phyloP scores from a whole-genome alignment of 2,888 invertebrate genomes.

The Cybosia mesomella region DNA sequence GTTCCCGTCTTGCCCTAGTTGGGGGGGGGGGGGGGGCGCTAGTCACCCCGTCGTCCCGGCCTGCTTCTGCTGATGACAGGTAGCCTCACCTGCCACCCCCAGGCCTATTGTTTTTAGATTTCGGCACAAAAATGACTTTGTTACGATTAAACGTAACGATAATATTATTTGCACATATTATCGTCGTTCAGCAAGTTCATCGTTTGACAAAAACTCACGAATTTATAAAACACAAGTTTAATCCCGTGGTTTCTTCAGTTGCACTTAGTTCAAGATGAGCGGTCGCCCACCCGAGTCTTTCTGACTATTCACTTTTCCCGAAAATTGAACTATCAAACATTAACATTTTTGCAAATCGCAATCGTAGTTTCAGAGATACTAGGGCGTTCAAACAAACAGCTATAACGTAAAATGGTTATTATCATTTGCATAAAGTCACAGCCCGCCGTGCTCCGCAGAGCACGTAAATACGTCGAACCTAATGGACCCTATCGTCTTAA shows the following conservation, averaged over 20 bases:
- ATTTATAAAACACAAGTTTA: too few species aligned
- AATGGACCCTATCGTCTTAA: slow-evolving; percentile 1
- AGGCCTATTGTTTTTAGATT: too few species aligned
- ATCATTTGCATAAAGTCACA: slow-evolving; percentile 4
- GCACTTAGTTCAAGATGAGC: neutral
- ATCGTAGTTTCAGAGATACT: neutral
- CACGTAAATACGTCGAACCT: neutral
- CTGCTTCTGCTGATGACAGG: too few species aligned
- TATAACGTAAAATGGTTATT: neutral
- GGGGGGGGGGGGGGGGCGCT: too few species aligned
- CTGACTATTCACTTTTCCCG: neutral
- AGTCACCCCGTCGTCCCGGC: too few species aligned
- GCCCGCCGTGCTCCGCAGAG: neutral
- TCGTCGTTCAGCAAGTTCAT: too few species aligned
- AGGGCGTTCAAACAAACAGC: neutral
- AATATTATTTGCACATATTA: neutral
- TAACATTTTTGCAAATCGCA: neutral
- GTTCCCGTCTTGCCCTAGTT: too few species aligned
- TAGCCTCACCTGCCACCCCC: too few species aligned
- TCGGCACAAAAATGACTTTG: neutral
- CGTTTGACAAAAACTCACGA: neutral
- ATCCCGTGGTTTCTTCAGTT: too few species aligned
- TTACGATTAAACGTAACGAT: neutral
- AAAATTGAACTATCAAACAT: neutral
- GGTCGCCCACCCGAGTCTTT: neutral